Conservation (phyloP, 2,888 invertebrate species). For the Caenorhabditis sp. region DNA sequence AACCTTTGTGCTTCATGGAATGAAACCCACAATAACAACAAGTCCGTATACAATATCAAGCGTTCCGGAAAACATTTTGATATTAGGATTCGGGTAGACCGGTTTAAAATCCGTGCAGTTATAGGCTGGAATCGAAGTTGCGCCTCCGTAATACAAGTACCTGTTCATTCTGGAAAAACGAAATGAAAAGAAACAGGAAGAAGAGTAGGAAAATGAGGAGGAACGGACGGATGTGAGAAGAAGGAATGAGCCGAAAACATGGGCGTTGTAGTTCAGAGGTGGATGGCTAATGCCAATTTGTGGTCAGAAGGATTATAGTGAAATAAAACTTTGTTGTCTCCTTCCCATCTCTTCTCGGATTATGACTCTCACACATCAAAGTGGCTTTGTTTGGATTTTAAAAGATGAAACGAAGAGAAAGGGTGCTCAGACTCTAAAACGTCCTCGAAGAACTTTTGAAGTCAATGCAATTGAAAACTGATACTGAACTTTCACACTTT, state of each 20-base stretch:
- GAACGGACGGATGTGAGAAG: neutral
- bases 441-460: too few relatives aligned
- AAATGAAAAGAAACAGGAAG: neutral
- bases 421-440: too few relatives aligned
- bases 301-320: neutral
- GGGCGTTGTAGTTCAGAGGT: too few relatives aligned
- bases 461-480: too few relatives aligned
- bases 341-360: neutral
- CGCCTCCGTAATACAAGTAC: slow-evolving; percentile 31
- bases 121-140: slow-evolving; percentile 37
- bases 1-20: neutral
- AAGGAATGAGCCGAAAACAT: neutral
- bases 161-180: slow-evolving; percentile 21
- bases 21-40: slow-evolving; percentile 33
- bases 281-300: neutral
- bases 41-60: slow-evolving; percentile 36
- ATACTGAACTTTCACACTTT: neutral
- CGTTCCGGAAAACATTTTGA: slow-evolving; percentile 10
- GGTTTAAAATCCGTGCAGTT: slow-evolving; percentile 34
- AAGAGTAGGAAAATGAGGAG: neutral
- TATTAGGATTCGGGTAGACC: slow-evolving; percentile 8
- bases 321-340: neutral
- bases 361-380: neutral
- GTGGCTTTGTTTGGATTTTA: neutral
- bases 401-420: too few relatives aligned